A percentile compares a stretch with the other conserved stretches of the same genome.
Conservation (phyloP, 1,140 invertebrate species). For the Ruditapes philippinarum region DNA sequence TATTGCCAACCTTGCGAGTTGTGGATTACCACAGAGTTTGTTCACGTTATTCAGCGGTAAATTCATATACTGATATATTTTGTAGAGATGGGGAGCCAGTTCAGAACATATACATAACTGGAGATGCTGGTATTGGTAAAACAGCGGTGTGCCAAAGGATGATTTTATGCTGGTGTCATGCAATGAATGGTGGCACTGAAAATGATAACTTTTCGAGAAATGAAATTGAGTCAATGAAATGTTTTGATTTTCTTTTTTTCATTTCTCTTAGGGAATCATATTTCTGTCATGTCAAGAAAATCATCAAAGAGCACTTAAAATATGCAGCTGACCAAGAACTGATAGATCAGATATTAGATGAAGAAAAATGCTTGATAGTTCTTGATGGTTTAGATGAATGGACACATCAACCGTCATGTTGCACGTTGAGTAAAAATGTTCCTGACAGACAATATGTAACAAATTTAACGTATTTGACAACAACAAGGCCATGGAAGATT, state of each 20-base stretch:
- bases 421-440: neutral
- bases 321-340: neutral
- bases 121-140: slow-evolving; percentile 26
- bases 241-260: slow-evolving; percentile 1
- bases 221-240: neutral
- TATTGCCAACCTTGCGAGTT: neutral
- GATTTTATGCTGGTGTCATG: neutral
- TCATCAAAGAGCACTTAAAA: neutral
- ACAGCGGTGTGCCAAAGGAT: slow-evolving; percentile 6
- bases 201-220: neutral
- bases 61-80: neutral
- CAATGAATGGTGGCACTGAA: neutral
- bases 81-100: neutral
- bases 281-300: neutral
- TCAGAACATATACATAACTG: neutral
- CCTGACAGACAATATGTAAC: neutral
- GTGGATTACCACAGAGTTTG: neutral
- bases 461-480: neutral
- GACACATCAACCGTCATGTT: neutral
- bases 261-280: neutral
- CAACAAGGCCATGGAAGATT: neutral
- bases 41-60: neutral
- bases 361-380: slow-evolving; percentile 13
- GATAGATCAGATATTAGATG: neutral
- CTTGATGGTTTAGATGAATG: slow-evolving; percentile 30